Conservation (phyloP, 2,113 vertebrate genomes). For the Apeltes quadracus region DNA sequence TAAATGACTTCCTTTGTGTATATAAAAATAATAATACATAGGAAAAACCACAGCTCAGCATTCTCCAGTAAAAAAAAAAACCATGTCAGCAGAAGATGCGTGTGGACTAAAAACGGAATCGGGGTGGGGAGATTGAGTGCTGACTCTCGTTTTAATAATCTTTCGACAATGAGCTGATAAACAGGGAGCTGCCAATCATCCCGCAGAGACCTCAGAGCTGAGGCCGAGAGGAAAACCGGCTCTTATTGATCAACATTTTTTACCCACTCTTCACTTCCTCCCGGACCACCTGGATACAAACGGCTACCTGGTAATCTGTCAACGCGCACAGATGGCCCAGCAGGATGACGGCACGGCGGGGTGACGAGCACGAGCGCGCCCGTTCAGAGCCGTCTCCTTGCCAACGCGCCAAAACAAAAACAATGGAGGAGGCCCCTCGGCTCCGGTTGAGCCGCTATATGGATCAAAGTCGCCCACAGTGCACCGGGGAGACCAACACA, state of each 20-base stretch:
- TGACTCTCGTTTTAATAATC: conserved; percentile 27
- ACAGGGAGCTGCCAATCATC: conserved; percentile 24
- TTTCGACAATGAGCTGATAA: conserved; percentile 34
- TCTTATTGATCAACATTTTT: conserved; percentile 69
- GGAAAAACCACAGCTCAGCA: conserved; percentile 39
- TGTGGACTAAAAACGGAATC: conserved; percentile 35
- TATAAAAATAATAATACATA: not conserved
- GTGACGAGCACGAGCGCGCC: conserved; percentile 17
- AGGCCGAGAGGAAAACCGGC: conserved; percentile 44
- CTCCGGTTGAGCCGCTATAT: too few species aligned
- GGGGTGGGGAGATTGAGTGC: conserved; percentile 1
- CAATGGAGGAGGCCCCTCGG: not conserved
- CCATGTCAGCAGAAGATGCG: conserved; percentile 30
- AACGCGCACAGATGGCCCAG: conserved; percentile 66
- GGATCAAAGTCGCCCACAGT: conserved; percentile 2
- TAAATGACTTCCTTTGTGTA: not conserved
- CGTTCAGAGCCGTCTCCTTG: conserved; percentile 2
- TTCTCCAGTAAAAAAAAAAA: conserved; percentile 5
- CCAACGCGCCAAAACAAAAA: not conserved
- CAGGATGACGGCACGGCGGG: conserved; percentile 54
- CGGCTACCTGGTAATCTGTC: conserved; percentile 70
- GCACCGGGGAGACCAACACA: not conserved
- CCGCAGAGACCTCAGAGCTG: not conserved
- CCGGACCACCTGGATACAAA: conserved; percentile 71
- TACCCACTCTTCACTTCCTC: conserved; percentile 63